Evolutionary conservation across 1,140 invertebrate genomes (phyloP), one percentile per base, ranked within the genome.

Genomic region (Papilio polyxenes): DNA sequence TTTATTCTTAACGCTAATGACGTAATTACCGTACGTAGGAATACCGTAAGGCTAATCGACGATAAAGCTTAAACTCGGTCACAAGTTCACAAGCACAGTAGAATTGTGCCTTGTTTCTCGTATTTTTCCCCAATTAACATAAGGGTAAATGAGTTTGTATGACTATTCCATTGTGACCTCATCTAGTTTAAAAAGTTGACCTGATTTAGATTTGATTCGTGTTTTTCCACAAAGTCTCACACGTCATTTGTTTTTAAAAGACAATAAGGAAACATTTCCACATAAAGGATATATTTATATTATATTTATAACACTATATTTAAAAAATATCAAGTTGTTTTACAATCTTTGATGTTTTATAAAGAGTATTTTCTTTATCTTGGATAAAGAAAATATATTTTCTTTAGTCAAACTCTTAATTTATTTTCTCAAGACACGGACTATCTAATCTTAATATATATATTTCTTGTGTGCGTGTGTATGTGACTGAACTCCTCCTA

Each of bases 61-160:
- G 17, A 59, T 59, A 62, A 31, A 37, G 31, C 31, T 72, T 40
- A 15, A 72, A 72, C 65, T 72, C 65, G 65, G 65, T 72, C 65
- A 72, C 31, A 37, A 72, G 65, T 7, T 5, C 31, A 72, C 31
- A 37, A 72, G 31, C 5, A 8, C 31, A 72, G 31, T 15, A 40
- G 5, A 40, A 72, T 6, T 72, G 23, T 72, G 31, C 13, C 31
- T 15, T 11, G 31, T 7, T 17, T 37, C 62, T 31, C 23, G 13
- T 72, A 72, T 72, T 72, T 72, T 72, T 8, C 6, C n/a, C 8
- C 56, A n/a, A 10, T 17, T 59, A 59, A 59, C 7, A 10, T 17
- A 7, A 59, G 56, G n/a, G 56, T 59, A 59, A 20, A 8, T 59
- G 17, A 1, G n/a, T 53, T 53, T 17, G 51, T 17, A 53, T 17